phyloP scores from a whole-genome alignment of 2,797 vertebrate species.

The Pithecia hirsuta region DNA sequence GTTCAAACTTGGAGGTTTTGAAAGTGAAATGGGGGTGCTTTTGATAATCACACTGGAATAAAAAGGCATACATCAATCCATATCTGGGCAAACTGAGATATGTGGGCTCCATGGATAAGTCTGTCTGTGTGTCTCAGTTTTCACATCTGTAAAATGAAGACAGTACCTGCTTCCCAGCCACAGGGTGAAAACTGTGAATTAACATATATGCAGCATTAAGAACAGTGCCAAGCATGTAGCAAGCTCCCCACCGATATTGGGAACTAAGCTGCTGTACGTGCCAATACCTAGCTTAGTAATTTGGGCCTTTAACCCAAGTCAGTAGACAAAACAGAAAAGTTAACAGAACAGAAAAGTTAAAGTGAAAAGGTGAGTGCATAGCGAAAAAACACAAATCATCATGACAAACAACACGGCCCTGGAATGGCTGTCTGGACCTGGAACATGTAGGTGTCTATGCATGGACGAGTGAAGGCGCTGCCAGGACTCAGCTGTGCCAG shows the following conservation, averaged over 20 bases:
- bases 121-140: background rate
- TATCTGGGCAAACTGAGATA: background rate
- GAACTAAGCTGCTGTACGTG: background rate
- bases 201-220: background rate
- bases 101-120: accelerated
- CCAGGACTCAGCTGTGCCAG: background rate
- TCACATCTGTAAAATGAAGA: background rate
- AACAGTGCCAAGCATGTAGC: accelerated
- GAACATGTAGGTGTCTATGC: accelerated
- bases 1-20: background rate
- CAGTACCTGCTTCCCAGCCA: background rate
- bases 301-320: background rate
- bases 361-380: background rate
- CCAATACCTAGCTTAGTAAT: background rate
- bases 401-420: background rate
- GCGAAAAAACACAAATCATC: background rate
- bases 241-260: background rate
- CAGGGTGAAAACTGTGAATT: background rate
- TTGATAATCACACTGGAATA: background rate
- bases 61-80: accelerated
- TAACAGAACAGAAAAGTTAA: background rate
- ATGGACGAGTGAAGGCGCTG: accelerated
- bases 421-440: background rate
- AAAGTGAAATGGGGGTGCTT: background rate
- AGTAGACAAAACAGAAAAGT: background rate